Evolutionary conservation across 2,113 vertebrate species (phyloP).

Genomic region (Rousettus leschenaultii): DNA sequence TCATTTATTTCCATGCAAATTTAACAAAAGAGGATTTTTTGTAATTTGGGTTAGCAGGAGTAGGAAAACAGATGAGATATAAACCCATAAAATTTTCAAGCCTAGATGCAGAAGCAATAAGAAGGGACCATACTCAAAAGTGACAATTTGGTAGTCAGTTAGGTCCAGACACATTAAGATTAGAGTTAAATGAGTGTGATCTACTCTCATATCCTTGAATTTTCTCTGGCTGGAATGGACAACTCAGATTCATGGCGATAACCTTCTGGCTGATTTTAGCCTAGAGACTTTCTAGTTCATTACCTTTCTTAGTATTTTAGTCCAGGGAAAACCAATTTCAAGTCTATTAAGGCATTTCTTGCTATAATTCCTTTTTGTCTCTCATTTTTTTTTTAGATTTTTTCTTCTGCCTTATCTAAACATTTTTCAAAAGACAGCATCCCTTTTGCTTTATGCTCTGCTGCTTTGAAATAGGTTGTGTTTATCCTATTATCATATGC

Average conservation of each 20-base stretch:
- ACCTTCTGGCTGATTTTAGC: neutral
- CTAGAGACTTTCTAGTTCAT: conserved; percentile 57
- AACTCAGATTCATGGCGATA: conserved; percentile 24
- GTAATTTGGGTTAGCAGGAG: neutral
- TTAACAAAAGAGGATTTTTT: conserved; percentile 7
- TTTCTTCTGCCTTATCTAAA: neutral
- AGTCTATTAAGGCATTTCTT: conserved; percentile 56
- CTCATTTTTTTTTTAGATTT: neutral
- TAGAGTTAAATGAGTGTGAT: neutral
- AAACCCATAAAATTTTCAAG: neutral
- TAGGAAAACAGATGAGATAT: neutral
- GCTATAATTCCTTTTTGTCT: neutral
- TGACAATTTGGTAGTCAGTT: conserved; percentile 25
- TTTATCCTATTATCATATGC: neutral
- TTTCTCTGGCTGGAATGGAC: neutral
- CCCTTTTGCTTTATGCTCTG: neutral
- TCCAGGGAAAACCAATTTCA: conserved; percentile 41
- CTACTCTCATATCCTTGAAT: neutral
- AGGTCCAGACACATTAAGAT: conserved; percentile 17
- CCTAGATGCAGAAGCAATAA: neutral
- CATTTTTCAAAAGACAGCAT: neutral
- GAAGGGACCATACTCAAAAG: neutral
- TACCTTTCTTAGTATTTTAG: conserved; percentile 49
- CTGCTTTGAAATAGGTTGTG: neutral
- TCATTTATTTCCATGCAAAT: conserved; percentile 21